Base-by-base conservation (phyloP, 2,797 vertebrate genomes). In the Lacerta viridis region DNA sequence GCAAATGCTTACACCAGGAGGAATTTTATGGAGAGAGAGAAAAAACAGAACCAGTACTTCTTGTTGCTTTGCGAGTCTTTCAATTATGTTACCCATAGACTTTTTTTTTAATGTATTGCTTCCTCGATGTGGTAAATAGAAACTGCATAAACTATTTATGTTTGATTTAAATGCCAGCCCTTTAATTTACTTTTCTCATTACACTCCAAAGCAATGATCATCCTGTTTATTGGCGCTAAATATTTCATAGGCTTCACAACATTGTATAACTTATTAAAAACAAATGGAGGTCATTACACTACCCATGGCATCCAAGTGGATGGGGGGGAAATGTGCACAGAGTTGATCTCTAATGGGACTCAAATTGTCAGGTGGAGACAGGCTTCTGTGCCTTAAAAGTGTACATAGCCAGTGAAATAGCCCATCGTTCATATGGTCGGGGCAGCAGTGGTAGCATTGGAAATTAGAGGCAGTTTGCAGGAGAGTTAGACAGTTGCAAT, bases 131-230 rank as follows among this genome's bases (percentile, higher is more conserved):
- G 83, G 93, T 93, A 95, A 95, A 95, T 92, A 94, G 92, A 94
- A 96, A 93, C 80, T 91, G 80, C 92, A 93, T 92, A 80, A 94
- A 94, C 88, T 88, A 95, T 93, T 95, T 93, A 92, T 93, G 91
- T 93, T 93, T 95, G 95, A 93, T 94, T 95, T 93, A 95, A 93
- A 94, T 93, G 92, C 88, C 90, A 94, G 72, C 80, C 91, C 88
- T 83, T 93, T 95, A 93, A 95, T 95, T 95, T 95, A 93, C 88
- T 90, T 95, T 95, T 93, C 89, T 94, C 91, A 93, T 94, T 96
- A 93, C 85, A 77, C 88, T 80, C 91, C 88, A 84, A 92, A 92
- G 66, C 94, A 94, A 95, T 94, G 87, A 95, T 94, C 84, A 85
- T 77, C 78, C 59, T 92, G 85, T 95, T 95, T 93, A 95, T 95